Base-by-base conservation (phyloP, 2,113 vertebrate genomes). In the Lophura nycthemera region DNA sequence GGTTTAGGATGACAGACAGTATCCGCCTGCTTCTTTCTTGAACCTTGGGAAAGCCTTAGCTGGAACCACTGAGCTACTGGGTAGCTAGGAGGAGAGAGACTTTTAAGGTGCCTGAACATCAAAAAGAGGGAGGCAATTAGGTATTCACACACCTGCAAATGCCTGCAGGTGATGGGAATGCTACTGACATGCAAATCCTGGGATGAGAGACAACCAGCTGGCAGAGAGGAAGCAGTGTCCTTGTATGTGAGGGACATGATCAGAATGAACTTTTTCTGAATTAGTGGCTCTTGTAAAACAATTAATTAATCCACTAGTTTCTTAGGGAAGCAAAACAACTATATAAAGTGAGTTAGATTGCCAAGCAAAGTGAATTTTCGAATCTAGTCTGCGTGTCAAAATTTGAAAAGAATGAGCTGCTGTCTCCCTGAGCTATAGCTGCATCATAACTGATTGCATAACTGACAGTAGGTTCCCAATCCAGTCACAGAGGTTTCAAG, bases 301-400 rank as follows among this genome's bases (percentile, higher is more conserved):
- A 8, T 74, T 29, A 73, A 56, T 50, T 50, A 83, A 78, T 70
- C 32, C 32, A 20, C 72, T 50, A 60, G 42, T 76, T 76, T 79
- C 93, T 82, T 83, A 67, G 57, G 42, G 56, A 76, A 93, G 38
- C 45, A 73, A 61, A 64, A 45, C 34, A 88, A 63, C 81, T 86
- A 27, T 61, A 73, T 86, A 82, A 96, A 93, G 56, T 69, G 71
- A 95, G 65, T 40, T 66, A 56, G 50, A 65, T 80, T 94, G 50
- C 72, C 86, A 72, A 52, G 47, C 45, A 29, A 59, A 50, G 38
- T 29, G 67, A 94, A 92, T 43, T 84, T 93, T 87, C 63, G 72
- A 82, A 93, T 73, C 90, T 93, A 94, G 93, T 86, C 96, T 64
- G 34, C 76, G 24, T 69, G 42, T 95, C 92, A 96, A 89, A 92